A percentile compares a stretch with the other conserved stretches of the same genome.
phyloP scores from a whole-genome alignment of 2,113 vertebrate species.

The Rhynchomys soricoides region DNA sequence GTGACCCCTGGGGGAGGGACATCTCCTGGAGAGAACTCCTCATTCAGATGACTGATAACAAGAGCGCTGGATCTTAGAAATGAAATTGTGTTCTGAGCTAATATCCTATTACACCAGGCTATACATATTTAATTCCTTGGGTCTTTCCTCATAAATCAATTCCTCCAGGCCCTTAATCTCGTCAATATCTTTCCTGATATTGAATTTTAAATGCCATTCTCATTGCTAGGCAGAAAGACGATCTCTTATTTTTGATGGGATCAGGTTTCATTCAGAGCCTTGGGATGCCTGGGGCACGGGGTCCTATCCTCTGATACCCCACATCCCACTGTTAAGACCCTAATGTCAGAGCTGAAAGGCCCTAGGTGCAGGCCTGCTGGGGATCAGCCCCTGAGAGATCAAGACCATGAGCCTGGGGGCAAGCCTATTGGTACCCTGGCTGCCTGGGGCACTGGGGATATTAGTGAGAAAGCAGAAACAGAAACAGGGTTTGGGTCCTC shows the following conservation, averaged over 20 bases:
- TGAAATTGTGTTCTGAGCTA: slow-evolving; percentile 79
- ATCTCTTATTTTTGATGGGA: slow-evolving; percentile 67
- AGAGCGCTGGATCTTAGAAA: slow-evolving; percentile 72
- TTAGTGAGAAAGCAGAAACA: neutral
- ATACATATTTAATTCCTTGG: slow-evolving; percentile 82
- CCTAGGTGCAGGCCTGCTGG: neutral
- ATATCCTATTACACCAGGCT: slow-evolving; percentile 81
- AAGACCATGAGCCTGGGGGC: neutral
- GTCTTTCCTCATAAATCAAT: slow-evolving; percentile 81
- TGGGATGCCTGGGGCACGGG: neutral
- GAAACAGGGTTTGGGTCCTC: neutral
- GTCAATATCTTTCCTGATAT: slow-evolving; percentile 81
- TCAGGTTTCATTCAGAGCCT: slow-evolving; percentile 47
- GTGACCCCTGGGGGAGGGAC: slow-evolving; percentile 59
- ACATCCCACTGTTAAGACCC: neutral
- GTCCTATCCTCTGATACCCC: neutral
- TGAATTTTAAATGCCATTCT: slow-evolving; percentile 83
- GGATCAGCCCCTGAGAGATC: neutral
- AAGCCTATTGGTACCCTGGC: too few relatives aligned
- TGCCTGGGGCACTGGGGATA: neutral
- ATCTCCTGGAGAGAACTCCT: slow-evolving; percentile 3
- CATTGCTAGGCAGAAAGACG: slow-evolving; percentile 77
- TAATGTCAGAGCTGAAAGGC: neutral
- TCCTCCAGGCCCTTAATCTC: slow-evolving; percentile 80
- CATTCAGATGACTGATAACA: slow-evolving; percentile 70